A percentile compares a stretch with the other conserved stretches of the same genome.
phyloP scores from a whole-genome alignment of 2,888 invertebrate species.

The Sminthurinus aureus region DNA sequence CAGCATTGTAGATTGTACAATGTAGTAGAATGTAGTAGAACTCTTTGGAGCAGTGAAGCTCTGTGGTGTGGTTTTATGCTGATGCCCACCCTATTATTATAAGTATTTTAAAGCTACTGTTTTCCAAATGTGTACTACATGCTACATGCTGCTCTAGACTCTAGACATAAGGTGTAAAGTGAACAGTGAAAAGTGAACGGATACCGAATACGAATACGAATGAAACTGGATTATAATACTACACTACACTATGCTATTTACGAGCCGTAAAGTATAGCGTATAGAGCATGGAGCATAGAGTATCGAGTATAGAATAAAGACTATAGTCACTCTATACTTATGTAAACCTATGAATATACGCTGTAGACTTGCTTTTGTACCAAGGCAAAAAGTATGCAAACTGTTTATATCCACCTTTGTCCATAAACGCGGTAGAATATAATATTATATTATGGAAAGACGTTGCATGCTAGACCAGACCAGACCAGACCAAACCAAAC shows the following conservation, averaged over 20 bases:
- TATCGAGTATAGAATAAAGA: background rate
- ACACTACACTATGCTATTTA: background rate
- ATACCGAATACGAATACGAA: too few species aligned
- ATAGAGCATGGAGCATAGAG: background rate
- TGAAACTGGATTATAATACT: too few species aligned
- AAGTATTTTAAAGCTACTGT: too few species aligned
- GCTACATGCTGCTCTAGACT: too few species aligned
- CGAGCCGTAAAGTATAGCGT: background rate
- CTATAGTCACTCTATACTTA: too few species aligned
- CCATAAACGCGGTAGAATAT: background rate
- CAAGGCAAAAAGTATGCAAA: background rate
- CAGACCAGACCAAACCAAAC: too few species aligned
- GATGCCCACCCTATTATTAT: too few species aligned
- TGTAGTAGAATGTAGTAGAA: background rate
- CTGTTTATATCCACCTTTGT: background rate
- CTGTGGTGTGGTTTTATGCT: background rate
- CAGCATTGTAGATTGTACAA: background rate
- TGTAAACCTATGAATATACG: too few species aligned
- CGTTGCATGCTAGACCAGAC: background rate
- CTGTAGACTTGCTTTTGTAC: too few species aligned
- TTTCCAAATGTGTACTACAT: too few species aligned
- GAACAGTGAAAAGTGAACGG: too few species aligned
- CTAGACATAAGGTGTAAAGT: too few species aligned
- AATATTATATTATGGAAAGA: background rate
- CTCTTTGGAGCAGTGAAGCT: background rate